Evolutionary conservation across 2,797 vertebrate species (phyloP).

Genomic region (Hippopotamyrus pictus): DNA sequence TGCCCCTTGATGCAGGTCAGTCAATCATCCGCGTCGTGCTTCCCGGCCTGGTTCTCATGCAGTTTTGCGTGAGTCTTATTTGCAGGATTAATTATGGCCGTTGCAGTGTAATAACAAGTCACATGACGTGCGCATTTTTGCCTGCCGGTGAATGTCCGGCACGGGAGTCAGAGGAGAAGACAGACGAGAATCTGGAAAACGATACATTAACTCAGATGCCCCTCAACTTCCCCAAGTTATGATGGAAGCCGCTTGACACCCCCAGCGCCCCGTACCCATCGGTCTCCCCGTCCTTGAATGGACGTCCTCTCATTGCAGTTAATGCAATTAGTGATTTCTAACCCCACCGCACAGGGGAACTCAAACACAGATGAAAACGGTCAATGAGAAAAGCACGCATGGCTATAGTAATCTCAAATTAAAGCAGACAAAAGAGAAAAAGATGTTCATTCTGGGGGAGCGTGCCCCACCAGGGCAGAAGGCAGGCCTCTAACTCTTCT

Average conservation of each 20-base stretch:
- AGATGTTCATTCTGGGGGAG: background rate
- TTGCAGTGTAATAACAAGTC: slow-evolving; percentile 14
- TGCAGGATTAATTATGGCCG: slow-evolving; percentile 19
- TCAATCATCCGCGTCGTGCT: slow-evolving; percentile 8
- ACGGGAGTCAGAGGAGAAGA: background rate
- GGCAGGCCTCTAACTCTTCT: background rate
- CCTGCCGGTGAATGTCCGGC: background rate
- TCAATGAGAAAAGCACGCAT: background rate
- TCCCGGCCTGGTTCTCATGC: background rate
- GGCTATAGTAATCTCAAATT: background rate
- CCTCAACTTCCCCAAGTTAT: background rate
- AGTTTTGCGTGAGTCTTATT: slow-evolving; percentile 13
- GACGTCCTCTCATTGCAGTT: background rate
- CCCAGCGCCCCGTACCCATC: background rate
- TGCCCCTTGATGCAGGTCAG: background rate
- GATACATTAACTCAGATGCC: background rate
- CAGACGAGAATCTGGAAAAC: background rate
- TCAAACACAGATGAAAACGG: background rate
- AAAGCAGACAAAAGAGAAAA: background rate
- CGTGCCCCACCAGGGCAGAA: background rate
- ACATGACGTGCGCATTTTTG: background rate
- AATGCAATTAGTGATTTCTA: slow-evolving; percentile 6
- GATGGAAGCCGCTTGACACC: background rate
- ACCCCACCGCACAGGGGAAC: background rate
- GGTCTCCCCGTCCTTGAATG: background rate